Evolutionary conservation across 2,113 vertebrate genomes (phyloP), one percentile per base, ranked within the genome.

Genomic region (Anoura caudifer): DNA sequence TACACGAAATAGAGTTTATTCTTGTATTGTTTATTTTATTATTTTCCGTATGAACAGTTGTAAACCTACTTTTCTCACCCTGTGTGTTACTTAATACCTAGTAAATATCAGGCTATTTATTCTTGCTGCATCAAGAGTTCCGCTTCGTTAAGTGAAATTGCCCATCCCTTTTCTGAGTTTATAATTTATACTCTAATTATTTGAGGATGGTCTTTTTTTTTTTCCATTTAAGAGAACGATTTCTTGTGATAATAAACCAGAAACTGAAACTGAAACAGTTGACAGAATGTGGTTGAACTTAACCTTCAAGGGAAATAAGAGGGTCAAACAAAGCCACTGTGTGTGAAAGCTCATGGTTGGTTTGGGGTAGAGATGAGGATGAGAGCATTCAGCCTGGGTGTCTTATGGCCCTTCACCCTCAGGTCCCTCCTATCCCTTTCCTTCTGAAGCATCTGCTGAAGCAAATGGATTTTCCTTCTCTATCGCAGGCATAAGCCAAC

Each of bases 161-260:
- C 14, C 59, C 2, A 7, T 88, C 15, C 83, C 12, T 90, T 83
- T 89, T 89, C 31, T 76, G 33, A 91, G 24, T 85, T 92, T 95
- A 33, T 54, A 75, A 76, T 76, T 75, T 56, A 26, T 36, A 41
- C 16, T 59, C 61, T 63, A 14, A n/a, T 75, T 87, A 54, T 88
- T 94, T 65, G 26, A 83, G 56, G 19, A 26, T 36, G 59, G 2
- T 45, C 28, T 52, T 52, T 52, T 52, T 76, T 33, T 47, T 33
- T 10, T 17, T 11, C 11, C 75, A 94, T 97, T 96, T 97, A 80
- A 95, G 95, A 95, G 80, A 97, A 95, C 36, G 14, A 81, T 95
- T 96, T 95, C 95, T 92, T 97, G 96, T 97, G 93, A 97, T 96
- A 97, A 94, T 73, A 45, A 97, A 97, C 90, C 95, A 93, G 95